Conservation (phyloP, 1,140 invertebrate genomes). For the Melipona quadrifasciata region DNA sequence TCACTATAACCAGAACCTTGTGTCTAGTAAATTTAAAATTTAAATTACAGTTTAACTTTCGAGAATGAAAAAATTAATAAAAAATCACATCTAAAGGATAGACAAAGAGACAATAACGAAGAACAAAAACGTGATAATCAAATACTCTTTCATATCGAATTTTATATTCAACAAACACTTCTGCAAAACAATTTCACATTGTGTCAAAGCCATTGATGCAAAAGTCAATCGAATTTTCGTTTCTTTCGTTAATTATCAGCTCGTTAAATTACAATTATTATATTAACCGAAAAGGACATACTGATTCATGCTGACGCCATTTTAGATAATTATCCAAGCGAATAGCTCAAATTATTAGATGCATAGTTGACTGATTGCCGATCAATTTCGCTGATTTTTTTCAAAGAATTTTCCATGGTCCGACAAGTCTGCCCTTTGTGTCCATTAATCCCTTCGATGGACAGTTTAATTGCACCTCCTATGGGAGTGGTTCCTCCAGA, state of each 20-base stretch:
- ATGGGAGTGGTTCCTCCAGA: constrained; percentile 43
- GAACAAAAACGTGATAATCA: too few species aligned
- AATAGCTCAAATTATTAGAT: neutral
- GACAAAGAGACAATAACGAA: too few species aligned
- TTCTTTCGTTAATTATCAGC: neutral
- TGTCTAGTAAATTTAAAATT: too few species aligned
- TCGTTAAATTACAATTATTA: neutral
- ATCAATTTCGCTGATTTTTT: neutral
- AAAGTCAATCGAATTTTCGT: neutral
- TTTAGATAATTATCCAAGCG: neutral
- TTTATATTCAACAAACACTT: neutral
- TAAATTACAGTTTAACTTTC: too few species aligned
- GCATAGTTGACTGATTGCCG: neutral
- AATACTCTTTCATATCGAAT: neutral
- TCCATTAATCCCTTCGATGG: constrained; percentile 31
- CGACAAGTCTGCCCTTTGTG: neutral
- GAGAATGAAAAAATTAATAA: too few species aligned
- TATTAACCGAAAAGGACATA: neutral
- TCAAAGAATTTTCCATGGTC: neutral
- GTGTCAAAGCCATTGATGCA: neutral
- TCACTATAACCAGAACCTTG: too few species aligned
- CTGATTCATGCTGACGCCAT: neutral
- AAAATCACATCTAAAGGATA: too few species aligned
- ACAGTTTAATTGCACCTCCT: constrained; percentile 49
- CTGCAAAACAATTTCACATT: neutral